Conservation (phyloP, 2,797 vertebrate species). For the Martes flavigula region DNA sequence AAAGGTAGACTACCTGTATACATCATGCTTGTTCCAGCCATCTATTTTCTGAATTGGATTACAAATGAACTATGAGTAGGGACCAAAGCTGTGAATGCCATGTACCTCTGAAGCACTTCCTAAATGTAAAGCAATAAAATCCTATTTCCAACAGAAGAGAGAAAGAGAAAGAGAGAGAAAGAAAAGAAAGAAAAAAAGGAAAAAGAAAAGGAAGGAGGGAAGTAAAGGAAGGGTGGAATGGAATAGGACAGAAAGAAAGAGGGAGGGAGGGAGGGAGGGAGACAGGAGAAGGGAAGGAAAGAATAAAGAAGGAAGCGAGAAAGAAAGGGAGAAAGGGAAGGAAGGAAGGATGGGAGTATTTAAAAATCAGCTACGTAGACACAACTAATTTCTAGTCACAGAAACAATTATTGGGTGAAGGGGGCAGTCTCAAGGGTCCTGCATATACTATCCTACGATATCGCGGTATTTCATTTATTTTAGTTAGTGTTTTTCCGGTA, state of each 20-base stretch:
- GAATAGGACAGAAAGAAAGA: neutral
- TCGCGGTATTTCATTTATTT: slow-evolving; percentile 43
- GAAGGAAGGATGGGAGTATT: neutral
- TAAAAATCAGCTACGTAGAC: neutral
- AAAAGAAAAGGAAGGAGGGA: neutral
- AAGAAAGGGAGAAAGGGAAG: neutral
- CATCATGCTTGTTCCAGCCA: neutral
- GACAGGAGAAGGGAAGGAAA: no score
- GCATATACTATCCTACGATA: neutral
- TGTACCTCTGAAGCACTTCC: neutral
- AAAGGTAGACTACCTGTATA: neutral
- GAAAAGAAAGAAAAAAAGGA: neutral
- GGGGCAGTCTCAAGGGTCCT: neutral
- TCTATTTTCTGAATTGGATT: neutral
- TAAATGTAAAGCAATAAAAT: slow-evolving; percentile 22
- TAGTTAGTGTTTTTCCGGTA: neutral
- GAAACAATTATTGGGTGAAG: neutral
- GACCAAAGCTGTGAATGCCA: neutral
- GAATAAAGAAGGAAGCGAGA: no score
- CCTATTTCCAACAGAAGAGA: neutral
- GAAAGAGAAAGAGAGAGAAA: neutral
- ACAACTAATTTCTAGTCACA: neutral
- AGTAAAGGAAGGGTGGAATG: neutral
- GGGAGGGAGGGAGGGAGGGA: no score
- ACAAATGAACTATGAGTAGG: neutral